Base-by-base conservation (phyloP, 1,140 invertebrate species). In the Trichonephila inaurata region DNA sequence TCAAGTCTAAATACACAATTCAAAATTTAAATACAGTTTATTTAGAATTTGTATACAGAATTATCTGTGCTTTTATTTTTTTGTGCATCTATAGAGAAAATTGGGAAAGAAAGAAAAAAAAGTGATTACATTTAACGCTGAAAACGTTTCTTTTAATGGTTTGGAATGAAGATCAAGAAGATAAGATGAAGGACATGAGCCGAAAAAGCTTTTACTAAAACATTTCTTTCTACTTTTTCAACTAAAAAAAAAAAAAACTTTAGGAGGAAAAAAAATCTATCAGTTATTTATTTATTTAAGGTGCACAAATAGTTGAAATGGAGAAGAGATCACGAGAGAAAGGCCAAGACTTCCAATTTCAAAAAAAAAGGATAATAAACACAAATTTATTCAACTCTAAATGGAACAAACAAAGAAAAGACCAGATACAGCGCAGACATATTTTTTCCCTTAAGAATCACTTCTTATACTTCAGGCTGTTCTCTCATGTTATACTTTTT, bases 401-500 rank as follows among this genome's bases (percentile, higher is more conserved):
- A 18, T 33, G 24, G 24, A 72, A 72, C 24, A 28, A 33, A 33
- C 16, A 72, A 33, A 72, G 24, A 72, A 72, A 28, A 16, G 69
- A 28, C 28, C 12, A 72, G 24, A 33, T 24, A 10, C 4, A 14
- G 24, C 12, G 14, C 24, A 72, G 69, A 72, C n/a, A 28, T 72
- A 24, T 72, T 28, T 40, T 28, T 14, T 72, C 69, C 24, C 24
- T 28, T 72, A 28, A 72, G 69, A 72, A 72, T 72, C 69, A 4
- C 69, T 24, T 24, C 66, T n/a, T 72, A 83, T 83, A 51, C 40
- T 72, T 24, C 12, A 24, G 12, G n/a, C 12, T 58, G 44, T 16
- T 51, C 82, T 51, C 28, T 58, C 82, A 58, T 28, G 58, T 85
- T 58, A 85, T 58, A 18, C 21, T 58, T 85, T 85, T 85, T n/a